These are phyloP conservation scores for Sinocyclocheilus anshuiensis DNA, from an alignment of 2,113 vertebrate species.

Conservation along the genomic window DNA sequence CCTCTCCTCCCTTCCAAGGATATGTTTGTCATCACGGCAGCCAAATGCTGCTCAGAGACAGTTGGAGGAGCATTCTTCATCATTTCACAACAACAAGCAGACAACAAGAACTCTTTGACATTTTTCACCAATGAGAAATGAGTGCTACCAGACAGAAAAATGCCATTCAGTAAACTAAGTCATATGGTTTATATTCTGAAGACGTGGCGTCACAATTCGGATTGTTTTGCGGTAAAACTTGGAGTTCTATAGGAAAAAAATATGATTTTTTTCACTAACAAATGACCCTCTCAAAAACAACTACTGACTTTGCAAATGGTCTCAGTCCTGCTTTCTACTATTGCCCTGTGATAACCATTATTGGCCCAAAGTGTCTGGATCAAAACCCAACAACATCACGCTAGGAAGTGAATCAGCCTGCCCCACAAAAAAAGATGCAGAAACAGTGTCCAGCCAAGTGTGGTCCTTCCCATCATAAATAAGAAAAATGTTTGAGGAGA, in stretches of 20 bases:
- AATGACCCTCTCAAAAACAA: slow-evolving; percentile 8
- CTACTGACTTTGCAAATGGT: too few relatives aligned
- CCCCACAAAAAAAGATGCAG: not conserved
- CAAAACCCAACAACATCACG: not conserved
- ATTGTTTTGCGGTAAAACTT: not conserved
- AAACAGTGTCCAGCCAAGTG: slow-evolving; percentile 33
- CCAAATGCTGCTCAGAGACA: slow-evolving; percentile 54
- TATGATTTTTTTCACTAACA: not conserved
- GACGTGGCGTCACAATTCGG: not conserved
- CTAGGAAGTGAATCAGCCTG: slow-evolving; percentile 33
- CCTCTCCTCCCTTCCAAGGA: slow-evolving; percentile 44
- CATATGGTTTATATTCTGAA: slow-evolving; percentile 2
- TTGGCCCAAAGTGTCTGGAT: slow-evolving; percentile 29
- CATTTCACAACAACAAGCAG: slow-evolving; percentile 26
- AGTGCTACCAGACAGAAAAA: not conserved
- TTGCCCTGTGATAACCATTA: slow-evolving; percentile 29
- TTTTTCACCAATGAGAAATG: not conserved
- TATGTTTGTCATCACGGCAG: slow-evolving; percentile 46
- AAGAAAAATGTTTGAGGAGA: slow-evolving; percentile 52
- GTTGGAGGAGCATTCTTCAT: slow-evolving; percentile 45
- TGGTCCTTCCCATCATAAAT: slow-evolving; percentile 58
- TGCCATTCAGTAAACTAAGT: slow-evolving; percentile 4
- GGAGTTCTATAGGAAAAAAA: too few relatives aligned
- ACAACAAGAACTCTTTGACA: slow-evolving; percentile 43
- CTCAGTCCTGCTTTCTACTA: not conserved